phyloP scores from a whole-genome alignment of 2,888 invertebrate species.

The Noctua pronuba region DNA sequence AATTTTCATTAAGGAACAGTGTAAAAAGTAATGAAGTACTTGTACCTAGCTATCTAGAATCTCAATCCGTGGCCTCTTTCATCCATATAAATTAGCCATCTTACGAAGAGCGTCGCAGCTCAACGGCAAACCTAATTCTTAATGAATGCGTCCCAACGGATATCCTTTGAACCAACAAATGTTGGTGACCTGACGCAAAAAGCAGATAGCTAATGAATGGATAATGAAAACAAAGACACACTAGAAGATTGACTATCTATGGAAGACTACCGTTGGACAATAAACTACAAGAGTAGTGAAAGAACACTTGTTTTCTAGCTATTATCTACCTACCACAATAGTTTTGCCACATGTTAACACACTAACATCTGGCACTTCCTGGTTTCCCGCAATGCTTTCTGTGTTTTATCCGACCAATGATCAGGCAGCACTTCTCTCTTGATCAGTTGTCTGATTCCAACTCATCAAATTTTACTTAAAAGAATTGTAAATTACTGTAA shows the following conservation, averaged over 20 bases:
- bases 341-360: not conserved
- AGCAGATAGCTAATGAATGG: not conserved
- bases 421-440: not conserved
- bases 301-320: not conserved
- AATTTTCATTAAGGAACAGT: too few relatives aligned
- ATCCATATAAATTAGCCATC: not conserved
- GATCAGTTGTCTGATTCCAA: not conserved
- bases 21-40: not conserved
- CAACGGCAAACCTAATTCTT: not conserved
- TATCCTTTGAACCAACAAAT: not conserved
- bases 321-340: not conserved
- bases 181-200: not conserved
- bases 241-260: not conserved
- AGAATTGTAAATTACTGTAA: too few relatives aligned
- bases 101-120: not conserved
- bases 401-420: not conserved
- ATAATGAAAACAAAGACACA: not conserved
- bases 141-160: not conserved
- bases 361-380: not conserved
- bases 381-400: not conserved
- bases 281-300: not conserved
- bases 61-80: not conserved
- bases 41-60: not conserved
- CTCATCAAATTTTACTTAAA: constrained; percentile 12
- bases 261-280: not conserved